Base-by-base conservation (phyloP, 2,888 invertebrate species). In the Melanotus villosus region DNA sequence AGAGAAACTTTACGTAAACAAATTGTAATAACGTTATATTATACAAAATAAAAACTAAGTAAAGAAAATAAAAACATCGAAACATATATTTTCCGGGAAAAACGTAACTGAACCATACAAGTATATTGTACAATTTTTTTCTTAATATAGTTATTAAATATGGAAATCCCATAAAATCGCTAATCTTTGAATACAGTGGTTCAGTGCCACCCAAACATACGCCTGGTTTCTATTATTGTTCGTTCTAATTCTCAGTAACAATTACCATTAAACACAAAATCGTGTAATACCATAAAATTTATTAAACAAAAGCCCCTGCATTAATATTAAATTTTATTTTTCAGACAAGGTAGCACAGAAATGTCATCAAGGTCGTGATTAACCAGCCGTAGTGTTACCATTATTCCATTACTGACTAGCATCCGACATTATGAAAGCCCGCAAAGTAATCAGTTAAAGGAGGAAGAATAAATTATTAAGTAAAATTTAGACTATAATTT, bases 361-460 rank as follows among this genome's bases (percentile, higher is more conserved):
- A 43, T 43, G 43, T 18, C 58, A 64, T 21, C 65, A 69, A 69
- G 68, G 68, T 43, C 43, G 68, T 69, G 65, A 7, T 45, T 54
- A 47, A 34, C 60, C 64, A 65, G 41, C 65, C 68, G 59, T 64
- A 43, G 16, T 50, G 47, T 63, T 63, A 65, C 45, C 32, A 65
- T 54, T 41, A 54, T 56, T 45, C 19, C 43, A 57, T 32, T n/a
- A n/a, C n/a, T n/a, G 26, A 57, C 43, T 56, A 38, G 30, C 12
- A 65, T 57, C 26, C 23, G 32, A 21, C 30, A 12, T 34, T 16
- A 32, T 32, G 16, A 52, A 52, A 30, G 12, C 16, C 32, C 32
- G n/a, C 34, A 30, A 32, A 52, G 52, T 52, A 52, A 34, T 52
- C 52, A 34, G 52, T 52, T 52, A 52, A 52, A 34, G 32, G 10